These are phyloP conservation scores for Melanerpes formicivorus DNA, from an alignment of 2,113 vertebrate genomes.

Conservation along the genomic window DNA sequence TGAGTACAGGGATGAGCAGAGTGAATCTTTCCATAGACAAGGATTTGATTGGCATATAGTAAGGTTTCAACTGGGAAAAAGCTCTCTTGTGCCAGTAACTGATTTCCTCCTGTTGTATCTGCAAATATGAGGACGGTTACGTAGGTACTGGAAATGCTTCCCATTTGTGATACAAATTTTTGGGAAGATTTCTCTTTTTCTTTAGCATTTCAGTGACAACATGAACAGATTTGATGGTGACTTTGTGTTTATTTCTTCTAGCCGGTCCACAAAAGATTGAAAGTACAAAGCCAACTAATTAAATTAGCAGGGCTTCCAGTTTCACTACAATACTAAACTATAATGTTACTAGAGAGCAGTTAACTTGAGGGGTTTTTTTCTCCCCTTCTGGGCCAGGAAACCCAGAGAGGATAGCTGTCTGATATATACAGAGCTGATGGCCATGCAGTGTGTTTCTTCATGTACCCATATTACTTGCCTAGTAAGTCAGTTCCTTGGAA, in stretches of 20 bases:
- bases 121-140: not conserved
- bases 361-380: accelerated
- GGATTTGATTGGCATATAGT: not conserved
- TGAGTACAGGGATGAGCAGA: not conserved
- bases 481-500: not conserved
- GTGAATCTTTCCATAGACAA: not conserved
- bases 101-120: not conserved
- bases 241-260: not conserved
- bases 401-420: not conserved
- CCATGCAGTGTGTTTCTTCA: not conserved
- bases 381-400: not conserved
- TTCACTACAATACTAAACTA: not conserved
- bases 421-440: not conserved
- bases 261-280: not conserved
- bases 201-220: not conserved
- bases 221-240: not conserved
- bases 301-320: not conserved
- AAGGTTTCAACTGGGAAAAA: not conserved
- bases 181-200: not conserved
- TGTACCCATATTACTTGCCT: not conserved
- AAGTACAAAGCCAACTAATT: not conserved
- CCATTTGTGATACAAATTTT: not conserved
- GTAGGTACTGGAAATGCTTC: not conserved
- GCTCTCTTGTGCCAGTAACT: not conserved
- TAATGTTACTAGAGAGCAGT: not conserved